Base-by-base conservation (phyloP, 2,888 invertebrate genomes). In the Yponomeuta malinellus region DNA sequence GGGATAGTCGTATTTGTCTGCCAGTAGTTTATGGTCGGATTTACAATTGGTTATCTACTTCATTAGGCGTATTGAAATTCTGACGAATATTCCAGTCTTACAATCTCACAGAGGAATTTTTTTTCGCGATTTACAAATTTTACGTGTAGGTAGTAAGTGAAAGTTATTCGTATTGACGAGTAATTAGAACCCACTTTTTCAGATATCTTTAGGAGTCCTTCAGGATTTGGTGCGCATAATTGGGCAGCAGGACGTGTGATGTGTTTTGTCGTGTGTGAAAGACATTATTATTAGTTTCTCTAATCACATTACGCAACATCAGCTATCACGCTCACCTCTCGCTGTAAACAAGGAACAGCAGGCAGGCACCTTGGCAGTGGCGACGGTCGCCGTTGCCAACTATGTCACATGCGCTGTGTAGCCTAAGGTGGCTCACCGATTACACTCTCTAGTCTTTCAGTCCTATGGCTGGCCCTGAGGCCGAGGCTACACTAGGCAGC, bases 331-430 rank as follows among this genome's bases (percentile, higher is more conserved):
- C 33, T 29, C 65, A 65, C 23, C 10, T 65, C 37, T 37, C n/a
- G 68, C 48, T 3, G 75, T 74, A 72, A 74, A 78, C 77, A 79
- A 82, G 83, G 83, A 85, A 84, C 82, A 33, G 65, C 78, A 73
- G 72, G 65, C 78, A 73, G 72, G 77, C 75, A 76, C 79, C 77
- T 86, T 88, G 88, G 86, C 87, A 87, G 74, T 73, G 72, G 71
- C 71, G 71, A 71, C 65, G 71, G 69, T 68, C 23, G 68, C 74
- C 72, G 74, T 74, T 86, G 89, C 89, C 89, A 89, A 89, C 76
- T 86, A 87, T 86, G 86, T 81, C 85, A 79, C 79, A 79, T 82
- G 82, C 83, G 80, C 79, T 8, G 15, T 1, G 23, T 63, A 9
- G 63, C 43, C 8, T 6, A 43, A 43, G 43, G 43, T 43, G 43